Base-by-base conservation (phyloP, 2,797 vertebrate species). In the Coranthus polyacanthus region DNA sequence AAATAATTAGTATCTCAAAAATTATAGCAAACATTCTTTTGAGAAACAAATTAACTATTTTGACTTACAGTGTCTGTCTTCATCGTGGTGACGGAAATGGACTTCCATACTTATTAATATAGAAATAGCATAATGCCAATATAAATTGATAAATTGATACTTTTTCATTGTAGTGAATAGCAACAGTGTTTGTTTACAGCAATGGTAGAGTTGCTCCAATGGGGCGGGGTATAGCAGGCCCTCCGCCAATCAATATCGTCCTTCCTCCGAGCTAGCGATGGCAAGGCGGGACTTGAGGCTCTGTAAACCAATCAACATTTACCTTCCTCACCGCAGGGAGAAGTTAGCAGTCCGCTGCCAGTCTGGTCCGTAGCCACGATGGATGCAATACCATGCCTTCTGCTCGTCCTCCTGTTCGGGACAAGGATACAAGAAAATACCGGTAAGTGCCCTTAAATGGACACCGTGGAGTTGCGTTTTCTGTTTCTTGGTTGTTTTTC, bases 281-380 rank as follows among this genome's bases (percentile, higher is more conserved):
- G 6, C 2, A 5, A 45, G 88, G 86, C 78, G 81, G 87, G 71
- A 60, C 46, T 22, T 41, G 5, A 0, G 6, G 6, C 2, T 3
- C 4, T 4, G 0, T 24, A 12, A 50, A 53, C 85, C 77, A 72
- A 85, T 86, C 58, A 52, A 18, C 49, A 36, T 2, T 6, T 22
- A 43, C 58, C 76, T 72, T 75, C 53, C 81, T 57, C 61, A 68
- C 69, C 37, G 56, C 73, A 64, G 37, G 16, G 62, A 90, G 89
- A 93, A 93, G 92, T 93, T 91, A 81, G 78, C 75, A 62, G 38
- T 72, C 56, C 24, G 42, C 60, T 68, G 71, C 51, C 85, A 92
- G 92, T 92, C 83, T 91, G 87, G 69, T 85, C 75, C 46, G 65
- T 47, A 83, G 84, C 74, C 86, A 93, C 90, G 89, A 94, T 94